Base-by-base conservation (phyloP, 2,888 invertebrate species). In the Nymphalis polychloros region DNA sequence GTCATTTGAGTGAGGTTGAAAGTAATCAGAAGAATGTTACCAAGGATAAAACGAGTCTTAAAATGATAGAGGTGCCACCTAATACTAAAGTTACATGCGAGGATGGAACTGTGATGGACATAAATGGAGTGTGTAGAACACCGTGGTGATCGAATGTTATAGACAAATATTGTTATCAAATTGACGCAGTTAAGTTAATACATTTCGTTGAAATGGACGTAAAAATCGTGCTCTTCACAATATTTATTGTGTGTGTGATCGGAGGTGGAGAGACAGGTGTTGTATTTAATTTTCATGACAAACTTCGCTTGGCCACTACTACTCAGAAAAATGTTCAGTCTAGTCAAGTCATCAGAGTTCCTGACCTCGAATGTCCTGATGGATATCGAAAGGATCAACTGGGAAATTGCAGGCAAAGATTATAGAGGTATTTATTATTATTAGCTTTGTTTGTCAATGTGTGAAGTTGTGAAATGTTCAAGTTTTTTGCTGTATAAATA, bases 1-100 rank as follows among this genome's bases (percentile, higher is more conserved):
- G 57, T 46, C 64, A 60, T 49, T 46, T n/a, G 27, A 48, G 49
- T 50, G 61, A 19, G 50, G 60, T 50, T 46, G 62, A 62, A 27
- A 62, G 67, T 62, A 67, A 53, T 49, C 60, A 35, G 59, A 72
- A 70, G 49, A 75, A 60, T 48, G 75, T 53, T 8, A 75, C 64
- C 55, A 52, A 68, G 41, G 74, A 63, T 10, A 62, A 70, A 20
- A 62, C 57, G 23, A 7, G 20, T 19, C 8, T 20, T 7, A 79
- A 80, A 70, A 88, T 90, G 87, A 91, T 92, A 68, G 84, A 85
- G 16, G 88, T 82, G 17, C 91, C 90, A n/a, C 74, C 74, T 27
- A 90, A 90, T 72, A 72, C 72, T 10, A 77, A 76, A 48, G 76
- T 63, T 35, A 73, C 67, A 53, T 90, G 88, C 75, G 65, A 74